Conservation (phyloP, 1,140 invertebrate genomes). For the Heliconius hermathena region DNA sequence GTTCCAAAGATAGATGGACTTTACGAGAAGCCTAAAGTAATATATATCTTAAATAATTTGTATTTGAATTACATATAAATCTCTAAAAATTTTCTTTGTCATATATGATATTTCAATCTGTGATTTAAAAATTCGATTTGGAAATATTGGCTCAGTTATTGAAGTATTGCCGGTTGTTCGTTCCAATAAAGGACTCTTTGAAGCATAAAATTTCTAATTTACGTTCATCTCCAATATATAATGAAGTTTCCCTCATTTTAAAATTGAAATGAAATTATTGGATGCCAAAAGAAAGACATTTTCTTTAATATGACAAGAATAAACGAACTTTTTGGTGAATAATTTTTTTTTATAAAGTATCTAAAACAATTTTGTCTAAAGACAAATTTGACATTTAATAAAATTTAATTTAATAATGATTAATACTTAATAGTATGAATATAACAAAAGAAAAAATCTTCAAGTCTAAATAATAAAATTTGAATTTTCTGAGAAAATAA, state of each 20-base stretch:
- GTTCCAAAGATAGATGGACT: neutral
- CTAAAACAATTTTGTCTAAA: neutral
- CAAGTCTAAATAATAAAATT: neutral
- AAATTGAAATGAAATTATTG: neutral
- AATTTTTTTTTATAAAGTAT: neutral
- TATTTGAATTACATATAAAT: neutral
- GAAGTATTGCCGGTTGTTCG: conserved; percentile 30
- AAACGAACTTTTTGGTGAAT: too few relatives aligned
- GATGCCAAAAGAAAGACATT: neutral
- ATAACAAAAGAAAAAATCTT: neutral
- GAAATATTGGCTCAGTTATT: conserved; percentile 24
- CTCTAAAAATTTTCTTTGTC: neutral
- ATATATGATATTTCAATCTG: neutral
- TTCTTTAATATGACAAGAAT: neutral
- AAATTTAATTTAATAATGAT: too few relatives aligned
- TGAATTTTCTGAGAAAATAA: neutral
- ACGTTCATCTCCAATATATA: conserved; percentile 8
- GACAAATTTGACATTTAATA: too few relatives aligned
- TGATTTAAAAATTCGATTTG: neutral
- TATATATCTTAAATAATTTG: neutral
- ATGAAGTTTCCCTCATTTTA: conserved; percentile 12
- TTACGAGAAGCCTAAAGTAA: neutral
- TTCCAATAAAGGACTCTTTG: conserved; percentile 27
- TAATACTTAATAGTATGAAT: too few relatives aligned
- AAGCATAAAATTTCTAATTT: conserved; percentile 39